These are phyloP conservation scores for Notechis scutatus DNA, from an alignment of 2,113 vertebrate genomes.

Conservation along the genomic window DNA sequence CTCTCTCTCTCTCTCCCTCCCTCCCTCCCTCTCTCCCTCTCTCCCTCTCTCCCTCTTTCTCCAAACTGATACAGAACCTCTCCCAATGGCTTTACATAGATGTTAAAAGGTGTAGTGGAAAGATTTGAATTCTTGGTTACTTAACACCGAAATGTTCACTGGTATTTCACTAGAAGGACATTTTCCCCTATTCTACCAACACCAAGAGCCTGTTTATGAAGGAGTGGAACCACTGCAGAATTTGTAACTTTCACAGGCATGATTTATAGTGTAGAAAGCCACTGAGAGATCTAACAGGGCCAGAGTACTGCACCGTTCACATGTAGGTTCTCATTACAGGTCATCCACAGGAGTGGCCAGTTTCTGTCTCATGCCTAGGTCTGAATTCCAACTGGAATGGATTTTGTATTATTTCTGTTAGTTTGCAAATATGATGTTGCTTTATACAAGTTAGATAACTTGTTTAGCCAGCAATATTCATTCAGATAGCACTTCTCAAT, in stretches of 20 bases:
- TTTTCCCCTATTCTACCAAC: neutral
- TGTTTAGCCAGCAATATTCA: neutral
- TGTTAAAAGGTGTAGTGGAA: neutral
- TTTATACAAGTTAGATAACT: neutral
- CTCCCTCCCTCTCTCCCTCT: too few species aligned
- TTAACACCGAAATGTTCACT: neutral
- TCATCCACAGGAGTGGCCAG: neutral
- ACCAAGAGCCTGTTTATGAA: neutral
- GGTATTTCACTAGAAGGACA: neutral
- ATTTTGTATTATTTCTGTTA: neutral
- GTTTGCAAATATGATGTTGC: neutral
- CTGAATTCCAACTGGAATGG: neutral
- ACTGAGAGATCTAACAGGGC: neutral
- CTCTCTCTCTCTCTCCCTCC: too few species aligned
- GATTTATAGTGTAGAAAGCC: neutral
- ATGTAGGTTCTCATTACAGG: neutral
- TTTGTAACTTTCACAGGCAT: neutral
- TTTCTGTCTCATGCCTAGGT: neutral
- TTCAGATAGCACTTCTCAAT: neutral
- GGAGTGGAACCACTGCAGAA: neutral
- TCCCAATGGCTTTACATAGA: neutral
- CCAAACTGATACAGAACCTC: neutral
- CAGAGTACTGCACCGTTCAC: neutral
- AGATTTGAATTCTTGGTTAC: neutral
- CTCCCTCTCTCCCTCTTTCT: neutral